A percentile compares a stretch with the other conserved stretches of the same genome.
Evolutionary conservation across 2,113 vertebrate species (phyloP).

Genomic region (Pionites leucogaster): DNA sequence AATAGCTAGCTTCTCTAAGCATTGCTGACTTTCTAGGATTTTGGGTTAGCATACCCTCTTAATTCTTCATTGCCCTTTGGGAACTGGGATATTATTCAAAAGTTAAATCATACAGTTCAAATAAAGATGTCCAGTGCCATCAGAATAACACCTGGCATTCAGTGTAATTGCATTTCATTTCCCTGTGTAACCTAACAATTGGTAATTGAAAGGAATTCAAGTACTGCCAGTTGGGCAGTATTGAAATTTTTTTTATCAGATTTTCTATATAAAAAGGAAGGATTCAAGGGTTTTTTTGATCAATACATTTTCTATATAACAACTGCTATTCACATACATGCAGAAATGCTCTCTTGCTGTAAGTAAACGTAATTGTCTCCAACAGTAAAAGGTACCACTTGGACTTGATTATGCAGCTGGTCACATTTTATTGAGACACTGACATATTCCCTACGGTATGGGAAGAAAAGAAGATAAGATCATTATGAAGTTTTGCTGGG

Average conservation of each 20-base stretch:
- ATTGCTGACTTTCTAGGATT: neutral
- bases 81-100: neutral
- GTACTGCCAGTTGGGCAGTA: neutral
- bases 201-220: neutral
- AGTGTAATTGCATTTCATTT: neutral
- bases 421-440: constrained; percentile 23
- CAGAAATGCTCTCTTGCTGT: neutral
- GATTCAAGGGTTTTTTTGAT: neutral
- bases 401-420: constrained; percentile 37
- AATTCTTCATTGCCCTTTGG: neutral
- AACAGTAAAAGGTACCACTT: constrained; percentile 22
- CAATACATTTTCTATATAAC: neutral
- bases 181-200: neutral
- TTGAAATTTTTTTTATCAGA: neutral
- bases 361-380: neutral
- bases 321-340: neutral
- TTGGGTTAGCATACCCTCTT: neutral
- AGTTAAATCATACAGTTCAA: neutral
- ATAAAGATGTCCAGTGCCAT: neutral
- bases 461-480: neutral
- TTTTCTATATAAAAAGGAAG: neutral
- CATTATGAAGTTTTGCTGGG: neutral
- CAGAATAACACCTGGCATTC: neutral
- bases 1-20: neutral
- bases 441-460: neutral